phyloP scores from a whole-genome alignment of 1,140 invertebrate species.

The Rhopalosiphum maidis region DNA sequence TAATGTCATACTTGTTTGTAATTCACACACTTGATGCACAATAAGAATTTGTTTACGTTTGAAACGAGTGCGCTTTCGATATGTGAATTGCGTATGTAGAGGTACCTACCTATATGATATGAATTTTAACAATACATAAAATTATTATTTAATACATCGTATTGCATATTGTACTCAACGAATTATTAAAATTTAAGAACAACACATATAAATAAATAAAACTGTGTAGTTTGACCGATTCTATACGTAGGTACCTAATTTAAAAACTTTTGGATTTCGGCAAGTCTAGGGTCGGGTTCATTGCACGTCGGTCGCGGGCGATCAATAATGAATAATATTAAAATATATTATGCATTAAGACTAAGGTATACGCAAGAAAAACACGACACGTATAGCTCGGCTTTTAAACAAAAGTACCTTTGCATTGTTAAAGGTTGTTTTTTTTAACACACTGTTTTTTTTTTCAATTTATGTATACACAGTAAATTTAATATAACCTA shows the following conservation, averaged over 20 bases:
- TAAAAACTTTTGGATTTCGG: neutral
- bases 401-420: too few species aligned
- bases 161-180: too few species aligned
- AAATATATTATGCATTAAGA: neutral
- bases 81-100: neutral
- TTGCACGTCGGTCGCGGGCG: neutral
- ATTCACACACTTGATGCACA: neutral
- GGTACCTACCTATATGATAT: too few species aligned
- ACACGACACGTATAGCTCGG: neutral
- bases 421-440: neutral
- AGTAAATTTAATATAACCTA: too few species aligned
- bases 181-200: neutral
- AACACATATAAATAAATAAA: neutral
- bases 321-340: conserved; percentile 10
- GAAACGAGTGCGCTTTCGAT: neutral
- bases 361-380: neutral
- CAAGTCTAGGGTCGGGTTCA: neutral
- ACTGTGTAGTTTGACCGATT: neutral
- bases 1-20: neutral
- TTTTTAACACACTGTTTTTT: neutral
- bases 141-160: neutral
- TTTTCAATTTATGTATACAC: neutral
- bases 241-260: neutral
- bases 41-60: too few species aligned
- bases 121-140: too few species aligned